Evolutionary conservation across 1,140 invertebrate species (phyloP), one percentile per base, ranked within the genome.

Genomic region (Drosophila pruinosa): DNA sequence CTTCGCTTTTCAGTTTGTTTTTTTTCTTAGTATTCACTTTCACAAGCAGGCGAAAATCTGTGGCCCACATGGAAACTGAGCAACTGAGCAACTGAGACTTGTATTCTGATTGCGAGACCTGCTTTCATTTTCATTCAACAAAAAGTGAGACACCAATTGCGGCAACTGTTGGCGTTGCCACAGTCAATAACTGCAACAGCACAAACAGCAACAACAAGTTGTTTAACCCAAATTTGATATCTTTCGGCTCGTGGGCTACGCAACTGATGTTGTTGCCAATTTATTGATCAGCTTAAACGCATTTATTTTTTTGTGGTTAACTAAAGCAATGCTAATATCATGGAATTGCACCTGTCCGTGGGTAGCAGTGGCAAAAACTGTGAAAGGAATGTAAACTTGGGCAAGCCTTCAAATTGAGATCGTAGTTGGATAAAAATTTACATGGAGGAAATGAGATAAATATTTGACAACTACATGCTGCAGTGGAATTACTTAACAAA

Each of bases 191-290:
- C 15, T 15, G 47, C 34, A 53, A 31, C 59, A 14, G 24, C 39
- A 41, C n/a, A 24, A 24, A 34, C 67, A 62, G 26, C 21, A 34
- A 34, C 12, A 31, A 41, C 24, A 36, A 47, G 70, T 85, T 81
- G 81, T 57, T 75, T 85, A 86, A 86, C 81, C 81, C 81, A 85
- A 86, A 86, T 85, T 69, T 82, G 53, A 77, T 89, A 77, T 89
- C 82, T 68, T 56, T 74, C 21, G 45, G 36, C 45, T 47, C 54
- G 78, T 86, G 78, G 81, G 82, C 75, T 68, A 88, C 78, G 78
- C 83, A 82, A 83, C 63, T 72, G 15, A 19, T 22, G 12, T 36
- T 36, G 22, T 48, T 48, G 64, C 56, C 57, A 69, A 65, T 78
- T 22, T 57, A 68, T 62, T 62, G 22, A 71, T 31, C 47, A 54